Conservation (phyloP, 2,797 vertebrate genomes). For the Sebastiscus albofasciatus region DNA sequence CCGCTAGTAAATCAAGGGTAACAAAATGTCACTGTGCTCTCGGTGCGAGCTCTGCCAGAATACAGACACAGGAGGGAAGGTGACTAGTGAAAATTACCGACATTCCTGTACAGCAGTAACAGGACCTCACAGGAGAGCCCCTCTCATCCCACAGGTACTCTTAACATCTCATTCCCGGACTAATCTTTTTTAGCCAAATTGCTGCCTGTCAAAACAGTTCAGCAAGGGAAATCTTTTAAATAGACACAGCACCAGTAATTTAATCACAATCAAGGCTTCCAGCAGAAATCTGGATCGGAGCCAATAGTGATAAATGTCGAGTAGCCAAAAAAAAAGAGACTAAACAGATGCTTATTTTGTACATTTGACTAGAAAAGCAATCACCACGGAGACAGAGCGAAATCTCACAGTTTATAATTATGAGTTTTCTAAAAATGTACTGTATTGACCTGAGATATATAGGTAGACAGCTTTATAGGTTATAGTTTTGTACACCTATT, state of each 20-base stretch:
- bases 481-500: not conserved
- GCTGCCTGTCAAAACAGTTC: constrained; percentile 79
- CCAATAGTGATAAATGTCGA: constrained; percentile 48
- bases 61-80: constrained; percentile 19
- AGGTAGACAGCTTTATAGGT: not conserved
- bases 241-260: constrained; percentile 71
- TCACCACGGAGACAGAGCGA: too few relatives aligned
- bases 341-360: constrained; percentile 8
- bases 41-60: constrained; percentile 9
- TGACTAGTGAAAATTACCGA: constrained; percentile 43
- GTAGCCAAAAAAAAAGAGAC: constrained; percentile 1
- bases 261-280: constrained; percentile 71
- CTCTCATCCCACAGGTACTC: constrained; percentile 69
- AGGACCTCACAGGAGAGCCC: constrained; percentile 59
- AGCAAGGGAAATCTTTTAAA: constrained; percentile 71
- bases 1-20: constrained; percentile 47
- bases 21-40: constrained; percentile 28
- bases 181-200: constrained; percentile 81
- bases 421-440: not conserved
- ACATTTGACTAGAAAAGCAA: not conserved
- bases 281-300: constrained; percentile 54
- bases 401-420: too few relatives aligned
- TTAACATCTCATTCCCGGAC: constrained; percentile 71
- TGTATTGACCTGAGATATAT: not conserved
- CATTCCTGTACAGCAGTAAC: constrained; percentile 75